Evolutionary conservation across 2,888 invertebrate species (phyloP).

Genomic region (Gymnoscelis rufifasciata): DNA sequence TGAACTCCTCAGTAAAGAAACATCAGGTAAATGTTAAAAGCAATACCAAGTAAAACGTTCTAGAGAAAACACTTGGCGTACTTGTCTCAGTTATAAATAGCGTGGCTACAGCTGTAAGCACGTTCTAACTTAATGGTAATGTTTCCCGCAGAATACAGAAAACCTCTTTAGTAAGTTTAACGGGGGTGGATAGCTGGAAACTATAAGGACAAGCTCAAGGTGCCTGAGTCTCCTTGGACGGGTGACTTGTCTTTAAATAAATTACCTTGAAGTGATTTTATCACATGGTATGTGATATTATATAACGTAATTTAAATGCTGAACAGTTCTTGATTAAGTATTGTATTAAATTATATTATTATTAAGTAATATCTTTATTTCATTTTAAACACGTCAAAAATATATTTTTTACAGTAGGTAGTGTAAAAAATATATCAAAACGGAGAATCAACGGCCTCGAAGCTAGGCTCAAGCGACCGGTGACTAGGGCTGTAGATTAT

Average conservation of each 20-base stretch:
- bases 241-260: slow-evolving; percentile 1
- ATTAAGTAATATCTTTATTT: too few species aligned
- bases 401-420: too few species aligned
- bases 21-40: neutral
- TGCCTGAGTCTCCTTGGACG: neutral
- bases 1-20: too few species aligned
- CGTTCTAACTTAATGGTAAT: slow-evolving; percentile 26
- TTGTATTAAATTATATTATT: too few species aligned
- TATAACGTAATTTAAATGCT: too few species aligned
- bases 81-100: slow-evolving; percentile 12
- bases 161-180: slow-evolving; percentile 20
- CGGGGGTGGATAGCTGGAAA: slow-evolving; percentile 8
- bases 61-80: neutral
- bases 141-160: slow-evolving; percentile 18
- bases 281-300: neutral
- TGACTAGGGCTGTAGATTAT: too few species aligned
- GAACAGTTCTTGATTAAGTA: too few species aligned
- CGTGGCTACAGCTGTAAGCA: slow-evolving; percentile 15
- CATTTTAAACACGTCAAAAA: too few species aligned
- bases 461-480: too few species aligned
- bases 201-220: slow-evolving; percentile 5
- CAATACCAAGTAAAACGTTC: neutral
- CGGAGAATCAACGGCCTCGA: too few species aligned
- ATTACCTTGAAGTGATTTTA: neutral
- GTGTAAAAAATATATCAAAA: too few species aligned